Evolutionary conservation across 2,113 vertebrate species (phyloP).

Genomic region (Solea senegalensis): DNA sequence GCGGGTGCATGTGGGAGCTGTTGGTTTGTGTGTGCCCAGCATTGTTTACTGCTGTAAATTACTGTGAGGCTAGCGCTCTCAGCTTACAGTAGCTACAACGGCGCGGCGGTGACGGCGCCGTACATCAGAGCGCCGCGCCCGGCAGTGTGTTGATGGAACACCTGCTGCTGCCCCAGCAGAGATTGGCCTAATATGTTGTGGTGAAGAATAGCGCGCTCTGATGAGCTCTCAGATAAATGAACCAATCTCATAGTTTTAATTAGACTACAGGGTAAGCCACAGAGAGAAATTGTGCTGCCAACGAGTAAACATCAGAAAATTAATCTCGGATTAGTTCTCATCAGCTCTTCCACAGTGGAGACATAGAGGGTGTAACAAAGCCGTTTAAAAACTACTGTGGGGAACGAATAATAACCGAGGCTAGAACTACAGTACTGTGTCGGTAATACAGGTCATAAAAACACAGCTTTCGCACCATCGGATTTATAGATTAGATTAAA

Average conservation of each 20-base stretch:
- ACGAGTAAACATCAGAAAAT: conserved; percentile 47
- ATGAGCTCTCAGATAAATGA: conserved; percentile 89
- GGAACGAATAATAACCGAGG: no score
- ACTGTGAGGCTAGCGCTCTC: conserved; percentile 83
- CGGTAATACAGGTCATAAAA: no score
- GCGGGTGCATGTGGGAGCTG: conserved; percentile 66
- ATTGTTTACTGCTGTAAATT: conserved; percentile 98
- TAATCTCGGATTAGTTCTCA: conserved; percentile 48
- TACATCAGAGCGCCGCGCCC: conserved; percentile 89
- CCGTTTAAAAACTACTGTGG: conserved; percentile 4
- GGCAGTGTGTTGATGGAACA: conserved; percentile 72
- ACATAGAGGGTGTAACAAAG: neutral
- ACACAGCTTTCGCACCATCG: no score
- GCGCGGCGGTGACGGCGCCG: conserved; percentile 89
- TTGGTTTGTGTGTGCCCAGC: conserved; percentile 80
- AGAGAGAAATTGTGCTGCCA: conserved; percentile 22
- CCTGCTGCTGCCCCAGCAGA: conserved; percentile 75
- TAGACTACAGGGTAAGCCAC: conserved; percentile 71
- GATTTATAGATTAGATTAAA: neutral
- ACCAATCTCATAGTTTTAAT: conserved; percentile 84
- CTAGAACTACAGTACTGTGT: no score
- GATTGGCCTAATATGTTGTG: conserved; percentile 92
- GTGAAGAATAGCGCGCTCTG: conserved; percentile 87
- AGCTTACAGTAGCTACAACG: conserved; percentile 90
- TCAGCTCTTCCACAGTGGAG: conserved; percentile 31